Base-by-base conservation (phyloP, 2,113 vertebrate species). In the Pteronura brasiliensis region DNA sequence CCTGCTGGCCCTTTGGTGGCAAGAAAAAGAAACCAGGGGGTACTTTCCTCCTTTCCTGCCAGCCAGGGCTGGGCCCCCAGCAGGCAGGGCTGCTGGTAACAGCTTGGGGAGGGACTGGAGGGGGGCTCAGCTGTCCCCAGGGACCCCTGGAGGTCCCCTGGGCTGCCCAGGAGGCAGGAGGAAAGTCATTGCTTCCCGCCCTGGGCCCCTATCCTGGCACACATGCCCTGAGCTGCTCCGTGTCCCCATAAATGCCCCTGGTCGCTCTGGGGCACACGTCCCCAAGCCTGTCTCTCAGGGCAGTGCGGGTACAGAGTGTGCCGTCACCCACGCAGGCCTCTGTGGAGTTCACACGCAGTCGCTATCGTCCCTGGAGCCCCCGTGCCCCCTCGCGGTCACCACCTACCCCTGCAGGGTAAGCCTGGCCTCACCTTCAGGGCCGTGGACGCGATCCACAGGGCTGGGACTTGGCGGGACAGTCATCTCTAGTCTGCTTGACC, bases 11-110 rank as follows among this genome's bases (percentile, higher is more conserved):
- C 96, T 95, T 92, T 42, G 15, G 96, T n/a, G 80, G 93, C 95
- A 96, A 98, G 97, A 98, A 98, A 97, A 97, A 97, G 97, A 98
- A 98, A 98, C 97, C 81, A 57, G 61, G 79, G 79, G 97, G 97
- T 97, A 98, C 98, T 98, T 93, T 97, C 97, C 98, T 98, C 74
- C 92, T 61, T 34, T 55, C 59, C 90, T 93, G 87, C 95, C 85
- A 93, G 95, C 83, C 96, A 89, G 96, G 97, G 88, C 61, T 94
- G 88, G 59, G 86, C 89, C 91, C 94, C 71, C 69, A 93, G 87
- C 72, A 6, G 91, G 44, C 63, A 39, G 63, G 74, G 47, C 15
- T 1, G 0, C 93, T n/a, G 72, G 94, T 91, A 12, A 52, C 57
- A 34, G 9, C 1, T 1, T 1, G 34, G 31, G 79, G 7, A 59